A percentile compares a stretch with the other conserved stretches of the same genome.
Conservation (phyloP, 2,888 invertebrate species). For the Xestoiulus laeticollis region DNA sequence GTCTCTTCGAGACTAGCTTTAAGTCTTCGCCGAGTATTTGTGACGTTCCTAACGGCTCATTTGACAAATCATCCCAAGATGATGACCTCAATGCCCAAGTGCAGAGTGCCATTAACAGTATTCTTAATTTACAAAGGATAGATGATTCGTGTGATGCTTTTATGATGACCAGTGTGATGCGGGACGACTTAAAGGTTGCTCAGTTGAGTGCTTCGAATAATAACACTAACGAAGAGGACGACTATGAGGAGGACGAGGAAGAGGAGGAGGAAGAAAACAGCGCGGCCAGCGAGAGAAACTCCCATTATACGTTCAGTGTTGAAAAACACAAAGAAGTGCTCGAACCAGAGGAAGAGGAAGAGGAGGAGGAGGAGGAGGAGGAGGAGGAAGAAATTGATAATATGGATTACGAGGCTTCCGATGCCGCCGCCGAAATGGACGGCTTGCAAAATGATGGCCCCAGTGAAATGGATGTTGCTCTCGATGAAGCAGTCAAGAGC, state of each 20-base stretch:
- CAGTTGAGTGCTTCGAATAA: background rate
- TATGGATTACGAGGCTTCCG: conserved; percentile 50
- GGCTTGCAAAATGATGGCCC: conserved; percentile 44
- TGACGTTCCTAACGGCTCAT: conserved; percentile 45
- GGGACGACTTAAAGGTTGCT: conserved; percentile 30
- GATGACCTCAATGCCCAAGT: conserved; percentile 72
- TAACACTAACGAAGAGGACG: conserved; percentile 47
- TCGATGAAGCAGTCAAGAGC: conserved; percentile 56
- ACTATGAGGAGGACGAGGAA: conserved; percentile 54
- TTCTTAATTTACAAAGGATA: conserved; percentile 71
- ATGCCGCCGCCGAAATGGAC: conserved; percentile 32
- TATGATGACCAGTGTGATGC: conserved; percentile 35
- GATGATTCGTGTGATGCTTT: conserved; percentile 55
- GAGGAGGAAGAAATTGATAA: conserved; percentile 44
- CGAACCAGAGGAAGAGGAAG: conserved; percentile 53
- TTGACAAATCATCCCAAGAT: conserved; percentile 49
- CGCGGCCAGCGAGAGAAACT: background rate
- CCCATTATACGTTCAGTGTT: conserved; percentile 45
- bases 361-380: conserved; percentile 55
- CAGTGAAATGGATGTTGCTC: conserved; percentile 55
- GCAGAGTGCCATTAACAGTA: conserved; percentile 82
- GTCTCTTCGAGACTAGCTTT: conserved; percentile 34
- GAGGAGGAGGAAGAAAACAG: conserved; percentile 49
- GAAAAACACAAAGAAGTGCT: conserved; percentile 55
- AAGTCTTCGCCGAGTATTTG: conserved; percentile 14